These are phyloP conservation scores for Bombus superbus DNA, from an alignment of 1,140 invertebrate genomes.

Conservation along the genomic window DNA sequence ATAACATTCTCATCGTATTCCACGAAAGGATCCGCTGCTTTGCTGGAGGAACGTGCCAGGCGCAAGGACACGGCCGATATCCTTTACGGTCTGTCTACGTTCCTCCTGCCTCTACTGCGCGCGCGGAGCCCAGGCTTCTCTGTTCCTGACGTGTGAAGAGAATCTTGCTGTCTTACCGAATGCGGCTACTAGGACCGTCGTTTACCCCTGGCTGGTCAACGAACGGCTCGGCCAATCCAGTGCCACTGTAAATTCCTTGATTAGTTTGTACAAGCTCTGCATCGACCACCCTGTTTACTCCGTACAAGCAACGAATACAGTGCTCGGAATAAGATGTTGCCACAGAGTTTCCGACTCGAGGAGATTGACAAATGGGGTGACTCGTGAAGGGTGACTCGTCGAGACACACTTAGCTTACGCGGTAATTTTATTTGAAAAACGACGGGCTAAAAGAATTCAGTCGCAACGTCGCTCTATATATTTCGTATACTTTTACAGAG, in stretches of 20 bases:
- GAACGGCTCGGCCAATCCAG: neutral
- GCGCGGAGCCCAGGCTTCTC: neutral
- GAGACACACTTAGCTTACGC: too few species aligned
- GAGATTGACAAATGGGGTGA: neutral
- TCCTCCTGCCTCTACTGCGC: neutral
- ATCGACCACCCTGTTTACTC: neutral
- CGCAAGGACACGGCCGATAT: slow-evolving; percentile 61
- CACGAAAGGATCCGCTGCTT: slow-evolving; percentile 27
- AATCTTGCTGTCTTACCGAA: slow-evolving; percentile 13
- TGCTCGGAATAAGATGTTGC: neutral
- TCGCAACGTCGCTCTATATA: too few species aligned
- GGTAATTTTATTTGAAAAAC: neutral
- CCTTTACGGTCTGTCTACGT: slow-evolving; percentile 54
- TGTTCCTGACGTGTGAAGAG: slow-evolving; percentile 46
- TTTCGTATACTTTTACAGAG: too few species aligned
- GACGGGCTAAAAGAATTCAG: too few species aligned
- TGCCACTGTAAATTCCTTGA: slow-evolving; percentile 36
- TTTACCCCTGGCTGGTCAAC: neutral
- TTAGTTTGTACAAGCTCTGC: slow-evolving; percentile 37
- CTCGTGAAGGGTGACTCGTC: neutral
- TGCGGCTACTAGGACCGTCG: slow-evolving; percentile 12
- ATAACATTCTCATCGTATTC: slow-evolving; percentile 40
- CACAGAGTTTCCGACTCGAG: neutral
- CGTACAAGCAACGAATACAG: neutral
- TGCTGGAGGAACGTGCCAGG: slow-evolving; percentile 54